phyloP scores from a whole-genome alignment of 2,113 vertebrate genomes.

The Pelecanus crispus region DNA sequence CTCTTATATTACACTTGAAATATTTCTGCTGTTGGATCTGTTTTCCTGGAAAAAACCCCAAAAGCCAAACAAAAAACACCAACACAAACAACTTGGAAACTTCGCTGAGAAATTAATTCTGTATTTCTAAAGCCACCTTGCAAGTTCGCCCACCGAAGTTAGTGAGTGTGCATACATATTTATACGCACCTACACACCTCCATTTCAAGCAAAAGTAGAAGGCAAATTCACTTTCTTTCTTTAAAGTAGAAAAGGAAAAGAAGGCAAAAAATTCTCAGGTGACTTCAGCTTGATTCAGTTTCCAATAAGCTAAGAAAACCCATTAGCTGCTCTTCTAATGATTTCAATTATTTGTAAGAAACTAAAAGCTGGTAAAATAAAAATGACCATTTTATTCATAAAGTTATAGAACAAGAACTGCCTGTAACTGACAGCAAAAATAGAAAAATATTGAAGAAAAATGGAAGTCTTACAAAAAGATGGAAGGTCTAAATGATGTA shows the following conservation, averaged over 20 bases:
- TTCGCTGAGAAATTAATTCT: not conserved
- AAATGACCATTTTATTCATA: constrained; percentile 1
- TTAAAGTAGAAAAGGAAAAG: not conserved
- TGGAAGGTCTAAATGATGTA: constrained; percentile 37
- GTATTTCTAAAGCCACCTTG: not conserved
- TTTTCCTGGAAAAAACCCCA: not conserved
- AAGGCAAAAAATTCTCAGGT: constrained; percentile 15
- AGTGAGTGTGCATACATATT: constrained; percentile 35
- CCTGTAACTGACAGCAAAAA: not conserved
- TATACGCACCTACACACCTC: constrained; percentile 9
- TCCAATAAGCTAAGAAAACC: not conserved
- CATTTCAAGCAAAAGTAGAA: not conserved
- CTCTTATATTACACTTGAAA: not conserved
- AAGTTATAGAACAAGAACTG: constrained; percentile 5
- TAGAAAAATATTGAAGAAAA: constrained; percentile 39
- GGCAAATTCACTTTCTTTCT: not conserved
- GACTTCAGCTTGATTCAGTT: not conserved
- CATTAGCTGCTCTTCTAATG: not conserved
- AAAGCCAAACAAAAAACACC: not conserved
- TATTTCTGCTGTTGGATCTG: not conserved
- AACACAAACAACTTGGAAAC: not conserved
- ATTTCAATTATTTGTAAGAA: constrained; percentile 2
- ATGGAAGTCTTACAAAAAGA: constrained; percentile 26
- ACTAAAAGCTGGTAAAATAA: not conserved
- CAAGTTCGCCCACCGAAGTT: constrained; percentile 9